phyloP scores from a whole-genome alignment of 2,888 invertebrate species.

The Bimastos eiseni region DNA sequence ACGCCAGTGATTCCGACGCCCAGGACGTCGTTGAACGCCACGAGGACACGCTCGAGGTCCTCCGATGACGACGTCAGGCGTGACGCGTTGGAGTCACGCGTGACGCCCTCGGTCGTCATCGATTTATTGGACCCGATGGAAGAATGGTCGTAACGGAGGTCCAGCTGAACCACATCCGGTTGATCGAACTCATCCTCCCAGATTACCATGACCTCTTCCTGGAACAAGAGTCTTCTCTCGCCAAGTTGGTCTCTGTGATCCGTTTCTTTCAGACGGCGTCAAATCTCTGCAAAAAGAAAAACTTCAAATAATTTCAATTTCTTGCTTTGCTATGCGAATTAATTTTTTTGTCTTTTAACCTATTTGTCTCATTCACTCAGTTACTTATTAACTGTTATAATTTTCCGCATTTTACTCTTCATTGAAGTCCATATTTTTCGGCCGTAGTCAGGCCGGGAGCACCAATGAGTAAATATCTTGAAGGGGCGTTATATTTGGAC shows the following conservation, averaged over 20 bases:
- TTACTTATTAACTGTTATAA: too few relatives aligned
- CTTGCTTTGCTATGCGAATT: not conserved
- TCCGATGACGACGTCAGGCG: not conserved
- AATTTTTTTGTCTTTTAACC: not conserved
- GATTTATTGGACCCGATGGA: not conserved
- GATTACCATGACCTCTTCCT: not conserved
- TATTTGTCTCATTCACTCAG: too few relatives aligned
- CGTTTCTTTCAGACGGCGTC: not conserved
- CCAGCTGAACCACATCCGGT: not conserved
- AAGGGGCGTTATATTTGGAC: too few relatives aligned
- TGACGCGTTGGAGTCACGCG: not conserved
- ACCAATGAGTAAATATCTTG: too few relatives aligned
- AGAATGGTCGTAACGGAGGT: not conserved
- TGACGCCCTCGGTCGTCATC: not conserved
- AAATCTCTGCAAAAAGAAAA: not conserved
- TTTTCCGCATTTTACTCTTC: too few relatives aligned
- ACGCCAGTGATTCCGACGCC: constrained; percentile 44
- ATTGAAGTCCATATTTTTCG: too few relatives aligned
- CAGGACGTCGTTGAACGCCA: constrained; percentile 40
- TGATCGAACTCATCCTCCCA: not conserved
- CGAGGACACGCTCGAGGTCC: not conserved
- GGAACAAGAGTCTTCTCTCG: not conserved
- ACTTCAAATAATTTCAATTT: too few relatives aligned
- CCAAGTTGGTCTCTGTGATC: not conserved
- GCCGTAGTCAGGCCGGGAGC: too few relatives aligned